Percentiles rank a stretch among this genome's conserved stretches.
Evolutionary conservation across 2,797 vertebrate genomes (phyloP).

Genomic region (Bradypus variegatus): DNA sequence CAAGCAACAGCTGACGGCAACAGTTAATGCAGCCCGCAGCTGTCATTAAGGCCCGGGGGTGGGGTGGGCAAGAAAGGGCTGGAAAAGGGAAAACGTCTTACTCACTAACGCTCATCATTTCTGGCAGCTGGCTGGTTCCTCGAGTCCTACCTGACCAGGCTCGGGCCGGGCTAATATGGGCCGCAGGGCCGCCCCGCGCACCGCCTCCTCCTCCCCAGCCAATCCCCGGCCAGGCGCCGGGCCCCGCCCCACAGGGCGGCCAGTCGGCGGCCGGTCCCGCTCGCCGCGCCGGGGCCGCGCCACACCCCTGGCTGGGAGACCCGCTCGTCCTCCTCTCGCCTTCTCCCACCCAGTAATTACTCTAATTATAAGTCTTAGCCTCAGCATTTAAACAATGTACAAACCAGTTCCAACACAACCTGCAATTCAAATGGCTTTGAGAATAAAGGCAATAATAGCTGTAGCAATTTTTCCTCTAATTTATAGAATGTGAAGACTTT

Average conservation of each 20-base stretch:
- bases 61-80: slow-evolving; percentile 5
- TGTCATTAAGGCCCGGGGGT: slow-evolving; percentile 1
- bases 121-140: not conserved
- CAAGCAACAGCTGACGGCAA: not conserved
- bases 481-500: slow-evolving; percentile 51
- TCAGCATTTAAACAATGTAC: slow-evolving; percentile 52
- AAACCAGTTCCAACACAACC: slow-evolving; percentile 63
- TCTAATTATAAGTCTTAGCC: slow-evolving; percentile 68
- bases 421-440: slow-evolving; percentile 34
- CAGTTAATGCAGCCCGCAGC: not conserved
- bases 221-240: slow-evolving; percentile 56
- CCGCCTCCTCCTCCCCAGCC: slow-evolving; percentile 57
- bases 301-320: not conserved
- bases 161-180: slow-evolving; percentile 32
- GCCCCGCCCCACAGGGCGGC: slow-evolving; percentile 59
- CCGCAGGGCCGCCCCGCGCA: not conserved
- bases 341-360: slow-evolving; percentile 60
- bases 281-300: not conserved
- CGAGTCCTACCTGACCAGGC: slow-evolving; percentile 50
- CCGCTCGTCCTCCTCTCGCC: not conserved
- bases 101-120: slow-evolving; percentile 56
- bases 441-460: slow-evolving; percentile 51
- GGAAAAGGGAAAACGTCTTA: slow-evolving; percentile 14
- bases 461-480: slow-evolving; percentile 53
- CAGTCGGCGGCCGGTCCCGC: not conserved